Base-by-base conservation (phyloP, 2,797 vertebrate species). In the Chaetophractus vellerosus region DNA sequence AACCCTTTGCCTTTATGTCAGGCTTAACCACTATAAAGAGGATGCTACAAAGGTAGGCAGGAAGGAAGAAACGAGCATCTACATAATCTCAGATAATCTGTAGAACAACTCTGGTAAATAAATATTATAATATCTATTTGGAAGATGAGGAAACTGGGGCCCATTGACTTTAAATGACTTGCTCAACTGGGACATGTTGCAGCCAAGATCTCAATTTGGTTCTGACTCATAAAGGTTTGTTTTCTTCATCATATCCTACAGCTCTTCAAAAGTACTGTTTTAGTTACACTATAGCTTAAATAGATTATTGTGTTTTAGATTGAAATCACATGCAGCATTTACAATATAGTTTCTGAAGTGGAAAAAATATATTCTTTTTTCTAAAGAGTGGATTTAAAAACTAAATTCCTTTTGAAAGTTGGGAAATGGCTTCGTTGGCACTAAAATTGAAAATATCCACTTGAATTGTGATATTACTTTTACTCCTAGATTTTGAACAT, bases 351-450 rank as follows among this genome's bases (percentile, higher is more conserved):
- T 87, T 91, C n/a, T 76, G 15, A 36, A 9, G 24, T 18, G 10
- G 64, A 6, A 80, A 31, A 50, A 86, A 21, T 59, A 28, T 38
- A 18, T 64, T n/a, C n/a, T n/a, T n/a, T n/a, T n/a, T n/a, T n/a
- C n/a, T n/a, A n/a, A n/a, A n/a, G n/a, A n/a, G n/a, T n/a, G n/a
- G n/a, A n/a, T n/a, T n/a, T n/a, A n/a, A n/a, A 93, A 86, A 87
- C 36, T 41, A 78, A 94, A 57, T 96, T 91, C 33, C 12, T 48
- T 87, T 38, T 83, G 64, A 89, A 91, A 93, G 16, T 79, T 75
- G 61, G 66, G 64, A 66, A 81, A 28, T 72, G 12, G 14, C 38
- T 92, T 83, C 26, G 72, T 90, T 74, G 55, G 75, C 26, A 57
- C 7, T 57, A 86, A 41, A 81, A 36, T 6, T 15, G 8, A n/a